Conservation (phyloP, 2,888 invertebrate species). For the Pantelozetes paolii region DNA sequence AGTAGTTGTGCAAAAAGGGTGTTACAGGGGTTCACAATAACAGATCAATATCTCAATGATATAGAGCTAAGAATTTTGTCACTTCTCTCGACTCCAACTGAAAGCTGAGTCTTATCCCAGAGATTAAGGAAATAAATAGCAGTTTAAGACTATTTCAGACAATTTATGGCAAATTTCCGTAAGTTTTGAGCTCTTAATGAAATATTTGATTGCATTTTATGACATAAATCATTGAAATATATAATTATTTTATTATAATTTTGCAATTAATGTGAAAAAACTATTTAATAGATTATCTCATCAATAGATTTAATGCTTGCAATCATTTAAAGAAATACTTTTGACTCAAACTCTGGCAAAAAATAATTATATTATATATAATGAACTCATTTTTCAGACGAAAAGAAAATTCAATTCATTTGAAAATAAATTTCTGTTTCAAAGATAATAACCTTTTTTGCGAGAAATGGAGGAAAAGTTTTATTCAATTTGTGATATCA, state of each 20-base stretch:
- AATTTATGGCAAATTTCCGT: slow-evolving; percentile 35
- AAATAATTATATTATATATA: background rate
- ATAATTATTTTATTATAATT: background rate
- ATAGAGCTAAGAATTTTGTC: slow-evolving; percentile 29
- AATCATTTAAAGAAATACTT: background rate
- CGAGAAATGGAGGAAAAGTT: background rate
- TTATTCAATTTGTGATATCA: background rate
- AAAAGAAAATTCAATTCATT: background rate
- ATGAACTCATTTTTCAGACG: background rate
- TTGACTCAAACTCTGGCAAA: background rate
- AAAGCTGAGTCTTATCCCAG: background rate
- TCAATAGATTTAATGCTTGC: background rate
- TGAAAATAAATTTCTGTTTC: background rate
- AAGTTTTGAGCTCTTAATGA: slow-evolving; percentile 18
- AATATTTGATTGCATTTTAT: slow-evolving; percentile 16
- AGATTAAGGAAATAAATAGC: slow-evolving; percentile 38
- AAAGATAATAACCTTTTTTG: background rate
- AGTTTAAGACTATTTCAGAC: slow-evolving; percentile 16
- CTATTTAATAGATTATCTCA: background rate
- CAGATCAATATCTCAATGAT: slow-evolving; percentile 36
- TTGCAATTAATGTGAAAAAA: background rate
- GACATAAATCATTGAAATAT: slow-evolving; percentile 30
- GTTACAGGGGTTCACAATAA: slow-evolving; percentile 23
- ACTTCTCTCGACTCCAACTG: background rate
- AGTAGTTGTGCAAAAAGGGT: slow-evolving; percentile 10